Base-by-base conservation (phyloP, 2,888 invertebrate species). In the Protophormia terraenovae region DNA sequence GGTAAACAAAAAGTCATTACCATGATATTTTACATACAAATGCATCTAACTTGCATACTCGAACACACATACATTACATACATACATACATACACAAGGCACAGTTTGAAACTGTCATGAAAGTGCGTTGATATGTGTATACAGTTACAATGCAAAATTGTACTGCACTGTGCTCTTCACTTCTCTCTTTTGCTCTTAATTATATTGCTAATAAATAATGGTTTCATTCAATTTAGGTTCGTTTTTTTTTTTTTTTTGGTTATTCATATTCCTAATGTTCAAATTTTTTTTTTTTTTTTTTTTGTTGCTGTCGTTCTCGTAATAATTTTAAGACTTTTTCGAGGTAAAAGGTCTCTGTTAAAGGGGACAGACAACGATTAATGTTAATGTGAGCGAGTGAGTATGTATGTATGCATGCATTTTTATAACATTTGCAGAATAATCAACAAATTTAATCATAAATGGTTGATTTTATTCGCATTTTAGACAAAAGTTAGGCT, bases 1-100 rank as follows among this genome's bases (percentile, higher is more conserved):
- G 85, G 85, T 85, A 83, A 83, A 60, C 85, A 50, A 78, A 78
- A 85, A 85, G 67, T 85, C 85, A 85, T 82, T 85, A 82, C 78
- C 81, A 81, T 84, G 41, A 29, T 73, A 64, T 77, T 55, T 66
- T 50, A 58, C 58, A 80, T 62, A 38, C 64, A 53, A 73, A 64
- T 72, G 64, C 55, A 73, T 76, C 55, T 75, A 71, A 62, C 47
- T 45, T 22, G 29, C 29, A 35, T 3, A 22, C 16, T 7, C 14
- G 62, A 7, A 27, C 14, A 62, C 22, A 55, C 10, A 14, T 22
- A 14, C 24, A 38, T n/a, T 7, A n/a, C 7, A 32, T 50, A 41
- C 12, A 10, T 22, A 12, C 16, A 22, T 22, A 53, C 24, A 24
- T 53, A 14, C 53, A 14, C 53, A 45, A 24, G 27, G 12, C 14